Evolutionary conservation across 2,113 vertebrate genomes (phyloP), one percentile per base, ranked within the genome.

Genomic region (Periophthalmodon schlosseri): DNA sequence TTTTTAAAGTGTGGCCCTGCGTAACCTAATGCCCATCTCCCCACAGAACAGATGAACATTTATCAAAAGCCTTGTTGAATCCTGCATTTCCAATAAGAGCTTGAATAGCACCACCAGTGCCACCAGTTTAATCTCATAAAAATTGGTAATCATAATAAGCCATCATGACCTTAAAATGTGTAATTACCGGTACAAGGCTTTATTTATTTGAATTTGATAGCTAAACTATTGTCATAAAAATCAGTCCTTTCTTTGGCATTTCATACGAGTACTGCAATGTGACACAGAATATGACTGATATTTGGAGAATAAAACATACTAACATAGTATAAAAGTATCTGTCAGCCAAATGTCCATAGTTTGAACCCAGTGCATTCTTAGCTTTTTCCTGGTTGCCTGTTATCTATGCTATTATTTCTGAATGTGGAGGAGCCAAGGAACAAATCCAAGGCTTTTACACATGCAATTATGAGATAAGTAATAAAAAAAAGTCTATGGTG

Each of bases 391-490:
- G 49, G 54, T 47, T 60, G 13, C 64, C 57, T 24, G 28, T 82
- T 82, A 66, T 84, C 73, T 83, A 61, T 73, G 13, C 52, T 60
- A 54, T 18, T n/a, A 9, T 66, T 81, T 82, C 36, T 76, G 58
- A 78, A 24, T 18, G 50, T 69, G 69, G 66, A 68, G 68, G 68
- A 33, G 56, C 54, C 34, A 76, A 46, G 28, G 39, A 81, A 66
- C 47, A 69, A 60, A 70, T 71, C 82, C 15, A 5, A 70, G 39
- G 58, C 74, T 73, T 75, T 77, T 83, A 69, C 65, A 72, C 76
- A 75, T 80, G 71, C 76, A 88, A 88, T 88, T 87, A 89, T 15
- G 2, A 87, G 89, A 92, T 87, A 83, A 90, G 77, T 80, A 60
- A 87, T 78, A 66, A 75, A 80, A 52, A 61, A 77, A 68, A 67